Evolutionary conservation across 2,888 invertebrate genomes (phyloP).

Genomic region (Petrophora chlorosata): DNA sequence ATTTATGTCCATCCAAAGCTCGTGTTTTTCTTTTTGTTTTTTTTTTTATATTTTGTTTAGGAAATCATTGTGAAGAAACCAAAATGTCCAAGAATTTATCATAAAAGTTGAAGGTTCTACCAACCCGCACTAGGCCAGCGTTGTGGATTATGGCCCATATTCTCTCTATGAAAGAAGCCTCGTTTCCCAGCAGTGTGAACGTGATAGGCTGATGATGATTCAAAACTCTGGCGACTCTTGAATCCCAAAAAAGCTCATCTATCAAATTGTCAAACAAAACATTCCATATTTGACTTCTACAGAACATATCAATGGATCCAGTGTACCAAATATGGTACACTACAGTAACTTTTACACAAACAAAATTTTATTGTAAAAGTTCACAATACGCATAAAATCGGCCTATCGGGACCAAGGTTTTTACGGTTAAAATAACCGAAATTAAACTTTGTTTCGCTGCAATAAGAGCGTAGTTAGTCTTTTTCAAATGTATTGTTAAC

Average conservation of each 20-base stretch:
- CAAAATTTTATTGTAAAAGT: constrained; percentile 28
- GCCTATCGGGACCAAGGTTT: constrained; percentile 19
- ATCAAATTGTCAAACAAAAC: background rate
- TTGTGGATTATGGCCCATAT: no score
- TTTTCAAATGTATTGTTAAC: constrained; percentile 3
- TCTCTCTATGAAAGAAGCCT: no score
- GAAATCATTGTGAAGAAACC: no score
- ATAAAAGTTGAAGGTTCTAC: no score
- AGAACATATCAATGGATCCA: background rate
- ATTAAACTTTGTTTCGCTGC: constrained; percentile 26
- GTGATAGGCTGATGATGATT: no score
- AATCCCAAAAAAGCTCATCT: background rate
- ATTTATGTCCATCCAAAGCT: no score
- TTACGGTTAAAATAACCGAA: constrained; percentile 18
- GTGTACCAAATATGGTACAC: background rate
- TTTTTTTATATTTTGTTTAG: no score
- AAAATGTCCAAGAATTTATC: no score
- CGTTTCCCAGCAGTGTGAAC: no score
- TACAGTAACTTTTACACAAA: background rate
- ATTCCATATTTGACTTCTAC: background rate
- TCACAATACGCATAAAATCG: constrained; percentile 29
- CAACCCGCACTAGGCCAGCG: no score
- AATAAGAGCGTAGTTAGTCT: constrained; percentile 23
- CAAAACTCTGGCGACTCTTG: no score
- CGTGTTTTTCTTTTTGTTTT: no score